phyloP scores from a whole-genome alignment of 1,140 invertebrate genomes.

The Ladona fulva region DNA sequence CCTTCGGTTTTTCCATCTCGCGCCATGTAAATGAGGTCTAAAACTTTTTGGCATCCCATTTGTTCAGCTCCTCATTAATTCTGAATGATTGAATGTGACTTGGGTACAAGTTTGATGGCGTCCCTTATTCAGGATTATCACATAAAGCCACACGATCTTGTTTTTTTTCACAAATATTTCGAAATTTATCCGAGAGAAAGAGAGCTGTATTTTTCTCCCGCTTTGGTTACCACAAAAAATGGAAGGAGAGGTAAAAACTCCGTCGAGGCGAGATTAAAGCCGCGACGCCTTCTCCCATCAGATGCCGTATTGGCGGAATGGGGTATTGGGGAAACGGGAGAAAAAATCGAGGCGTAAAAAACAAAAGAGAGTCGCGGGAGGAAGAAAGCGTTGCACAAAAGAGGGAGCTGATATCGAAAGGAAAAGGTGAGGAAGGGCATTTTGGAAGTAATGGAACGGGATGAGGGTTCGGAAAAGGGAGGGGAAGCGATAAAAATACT shows the following conservation, averaged over 20 bases:
- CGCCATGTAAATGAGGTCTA: not conserved
- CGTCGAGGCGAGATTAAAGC: not conserved
- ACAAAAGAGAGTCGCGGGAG: too few relatives aligned
- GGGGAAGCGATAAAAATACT: not conserved
- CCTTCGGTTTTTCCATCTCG: not conserved
- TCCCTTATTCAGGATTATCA: not conserved
- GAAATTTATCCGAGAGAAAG: not conserved
- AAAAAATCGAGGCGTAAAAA: not conserved
- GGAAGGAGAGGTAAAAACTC: not conserved
- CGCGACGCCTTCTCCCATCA: not conserved
- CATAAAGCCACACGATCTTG: not conserved
- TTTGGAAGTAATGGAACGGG: not conserved
- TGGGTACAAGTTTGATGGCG: constrained; percentile 2
- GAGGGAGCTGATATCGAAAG: too few relatives aligned
- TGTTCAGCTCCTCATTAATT: constrained; percentile 9
- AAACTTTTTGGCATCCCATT: constrained; percentile 9
- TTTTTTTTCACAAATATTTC: not conserved
- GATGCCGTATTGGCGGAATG: not conserved
- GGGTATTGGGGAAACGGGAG: not conserved
- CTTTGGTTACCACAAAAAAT: too few relatives aligned
- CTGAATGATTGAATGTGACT: constrained; percentile 9
- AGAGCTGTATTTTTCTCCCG: not conserved
- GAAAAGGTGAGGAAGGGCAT: not conserved
- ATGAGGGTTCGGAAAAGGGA: not conserved
- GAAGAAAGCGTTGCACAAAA: too few relatives aligned